Conservation (phyloP, 2,888 invertebrate species). For the Pristionchus maxplancki region DNA sequence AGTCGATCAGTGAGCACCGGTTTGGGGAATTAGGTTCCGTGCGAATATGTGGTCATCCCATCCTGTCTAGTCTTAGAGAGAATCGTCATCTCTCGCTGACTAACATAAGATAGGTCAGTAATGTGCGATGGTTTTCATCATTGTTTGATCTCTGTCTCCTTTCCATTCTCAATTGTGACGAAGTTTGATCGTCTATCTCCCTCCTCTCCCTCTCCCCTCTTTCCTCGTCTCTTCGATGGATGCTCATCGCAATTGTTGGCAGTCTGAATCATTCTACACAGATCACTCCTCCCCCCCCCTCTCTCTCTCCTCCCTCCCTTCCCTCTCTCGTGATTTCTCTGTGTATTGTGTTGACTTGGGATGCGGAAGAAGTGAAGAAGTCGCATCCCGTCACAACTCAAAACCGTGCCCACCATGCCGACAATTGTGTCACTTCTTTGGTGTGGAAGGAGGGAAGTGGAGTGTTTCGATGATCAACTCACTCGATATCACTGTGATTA, state of each 20-base stretch:
- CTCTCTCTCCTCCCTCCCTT: neutral
- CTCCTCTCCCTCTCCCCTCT: neutral
- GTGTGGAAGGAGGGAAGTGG: neutral
- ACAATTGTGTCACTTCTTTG: neutral
- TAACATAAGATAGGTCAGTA: neutral
- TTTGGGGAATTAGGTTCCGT: neutral
- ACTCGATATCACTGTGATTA: neutral
- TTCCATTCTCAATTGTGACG: neutral
- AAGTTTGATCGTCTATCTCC: conserved; percentile 27
- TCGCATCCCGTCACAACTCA: neutral
- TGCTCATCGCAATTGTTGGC: neutral
- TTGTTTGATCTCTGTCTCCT: conserved; percentile 1
- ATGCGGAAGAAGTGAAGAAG: conserved; percentile 14
- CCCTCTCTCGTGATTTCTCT: conserved; percentile 4
- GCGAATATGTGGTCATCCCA: neutral
- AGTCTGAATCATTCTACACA: conserved; percentile 15
- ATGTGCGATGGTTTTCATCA: neutral
- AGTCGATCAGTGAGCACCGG: neutral
- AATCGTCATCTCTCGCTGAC: neutral
- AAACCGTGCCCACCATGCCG: neutral
- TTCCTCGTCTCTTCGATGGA: neutral
- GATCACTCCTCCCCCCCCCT: neutral
- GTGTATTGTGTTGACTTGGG: conserved; percentile 14
- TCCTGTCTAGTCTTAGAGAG: neutral
- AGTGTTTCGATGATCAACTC: neutral